Evolutionary conservation across 1,140 invertebrate genomes (phyloP).

Genomic region (Zaprionus camerounensis): DNA sequence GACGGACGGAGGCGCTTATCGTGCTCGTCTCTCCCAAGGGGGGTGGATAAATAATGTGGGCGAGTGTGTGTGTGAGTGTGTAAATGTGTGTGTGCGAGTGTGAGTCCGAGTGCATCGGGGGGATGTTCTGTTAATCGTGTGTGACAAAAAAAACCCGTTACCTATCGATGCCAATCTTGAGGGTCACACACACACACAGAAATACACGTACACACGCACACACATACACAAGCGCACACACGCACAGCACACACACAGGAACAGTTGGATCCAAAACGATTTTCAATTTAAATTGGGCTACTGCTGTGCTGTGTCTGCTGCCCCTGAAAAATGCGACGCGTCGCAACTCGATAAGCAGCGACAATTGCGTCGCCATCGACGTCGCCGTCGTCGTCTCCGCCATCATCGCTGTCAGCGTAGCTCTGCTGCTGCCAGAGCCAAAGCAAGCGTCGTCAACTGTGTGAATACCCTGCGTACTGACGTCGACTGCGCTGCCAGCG

Average conservation of each 20-base stretch:
- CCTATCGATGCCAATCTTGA: conserved; percentile 37
- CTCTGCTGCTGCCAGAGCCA: background rate
- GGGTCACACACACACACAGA: background rate
- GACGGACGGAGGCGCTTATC: background rate
- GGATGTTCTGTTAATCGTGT: conserved; percentile 21
- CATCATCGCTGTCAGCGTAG: background rate
- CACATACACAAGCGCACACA: background rate
- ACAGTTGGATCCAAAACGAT: conserved; percentile 35
- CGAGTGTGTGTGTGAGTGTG: background rate
- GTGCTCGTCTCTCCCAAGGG: conserved; percentile 2
- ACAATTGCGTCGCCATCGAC: conserved; percentile 35
- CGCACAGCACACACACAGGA: background rate
- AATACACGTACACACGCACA: background rate
- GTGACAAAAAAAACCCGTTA: conserved; percentile 30
- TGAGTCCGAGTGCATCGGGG: background rate
- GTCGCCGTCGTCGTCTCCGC: background rate
- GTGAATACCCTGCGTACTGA: background rate
- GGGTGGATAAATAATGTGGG: conserved; percentile 21
- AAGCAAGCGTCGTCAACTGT: background rate
- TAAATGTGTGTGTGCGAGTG: background rate
- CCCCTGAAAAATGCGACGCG: conserved; percentile 23
- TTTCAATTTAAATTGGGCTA: conserved; percentile 61
- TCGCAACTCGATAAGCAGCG: conserved; percentile 53
- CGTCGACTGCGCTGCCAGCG: background rate
- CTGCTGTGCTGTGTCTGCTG: background rate